A percentile compares a stretch with the other conserved stretches of the same genome.
phyloP scores from a whole-genome alignment of 2,888 invertebrate species.

The Blastobasis lacticolella region DNA sequence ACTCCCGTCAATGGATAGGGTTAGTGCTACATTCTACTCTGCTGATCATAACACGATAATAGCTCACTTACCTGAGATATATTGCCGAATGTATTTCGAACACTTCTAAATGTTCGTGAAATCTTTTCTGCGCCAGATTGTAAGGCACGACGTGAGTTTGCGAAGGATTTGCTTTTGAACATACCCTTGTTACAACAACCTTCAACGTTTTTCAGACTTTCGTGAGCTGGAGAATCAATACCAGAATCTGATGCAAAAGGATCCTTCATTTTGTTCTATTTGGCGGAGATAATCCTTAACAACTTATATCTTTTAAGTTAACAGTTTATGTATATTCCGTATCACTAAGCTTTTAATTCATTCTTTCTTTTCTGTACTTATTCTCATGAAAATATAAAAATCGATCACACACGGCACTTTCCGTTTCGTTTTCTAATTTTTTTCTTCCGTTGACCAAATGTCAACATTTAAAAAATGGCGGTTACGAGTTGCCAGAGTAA shows the following conservation, averaged over 20 bases:
- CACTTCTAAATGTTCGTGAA: slow-evolving; percentile 77
- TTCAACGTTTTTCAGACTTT: slow-evolving; percentile 56
- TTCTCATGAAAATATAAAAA: too few species aligned
- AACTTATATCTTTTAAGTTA: not conserved
- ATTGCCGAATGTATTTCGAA: slow-evolving; percentile 78
- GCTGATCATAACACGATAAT: too few species aligned
- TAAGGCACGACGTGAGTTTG: slow-evolving; percentile 77
- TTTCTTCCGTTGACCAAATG: too few species aligned
- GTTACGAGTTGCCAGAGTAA: too few species aligned
- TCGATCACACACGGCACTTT: too few species aligned
- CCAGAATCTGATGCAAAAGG: slow-evolving; percentile 55
- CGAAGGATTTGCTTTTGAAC: slow-evolving; percentile 64
- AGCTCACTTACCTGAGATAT: slow-evolving; percentile 74
- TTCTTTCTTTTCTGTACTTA: not conserved
- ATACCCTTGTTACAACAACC: slow-evolving; percentile 61
- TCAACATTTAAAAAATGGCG: too few species aligned
- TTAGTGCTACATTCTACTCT: too few species aligned
- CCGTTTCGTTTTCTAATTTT: too few species aligned
- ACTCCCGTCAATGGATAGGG: too few species aligned
- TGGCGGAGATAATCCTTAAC: not conserved
- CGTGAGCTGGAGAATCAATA: slow-evolving; percentile 61
- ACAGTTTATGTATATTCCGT: not conserved
- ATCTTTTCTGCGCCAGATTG: slow-evolving; percentile 80
- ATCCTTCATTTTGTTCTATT: slow-evolving; percentile 51
- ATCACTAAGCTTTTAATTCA: not conserved